Percentiles rank a stretch among this genome's conserved stretches.
These are phyloP conservation scores for Plecotus auritus DNA, from an alignment of 2,113 vertebrate species.

Conservation along the genomic window DNA sequence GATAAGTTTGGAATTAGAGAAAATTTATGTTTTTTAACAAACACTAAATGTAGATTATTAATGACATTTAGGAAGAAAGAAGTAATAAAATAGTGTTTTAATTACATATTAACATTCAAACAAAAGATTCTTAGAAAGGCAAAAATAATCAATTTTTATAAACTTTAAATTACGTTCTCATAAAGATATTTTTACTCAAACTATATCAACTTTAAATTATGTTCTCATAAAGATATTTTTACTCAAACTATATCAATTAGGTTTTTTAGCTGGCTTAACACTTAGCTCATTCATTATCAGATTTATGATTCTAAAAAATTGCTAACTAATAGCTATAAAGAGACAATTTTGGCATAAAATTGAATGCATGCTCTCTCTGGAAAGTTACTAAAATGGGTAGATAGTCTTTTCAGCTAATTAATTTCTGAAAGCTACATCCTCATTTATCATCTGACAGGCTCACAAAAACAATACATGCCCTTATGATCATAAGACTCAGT, in stretches of 20 bases:
- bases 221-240: neutral
- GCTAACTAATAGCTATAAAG: neutral
- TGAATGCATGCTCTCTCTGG: neutral
- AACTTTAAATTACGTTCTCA: neutral
- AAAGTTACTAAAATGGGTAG: slow-evolving; percentile 40
- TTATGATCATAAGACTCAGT: neutral
- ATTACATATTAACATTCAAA: neutral
- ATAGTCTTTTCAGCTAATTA: slow-evolving; percentile 46
- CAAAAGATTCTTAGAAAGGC: neutral
- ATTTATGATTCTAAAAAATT: neutral
- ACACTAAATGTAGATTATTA: neutral
- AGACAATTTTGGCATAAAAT: neutral
- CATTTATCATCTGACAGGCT: slow-evolving; percentile 53
- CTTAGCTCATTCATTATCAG: neutral
- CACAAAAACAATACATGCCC: slow-evolving; percentile 37
- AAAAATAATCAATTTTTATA: slow-evolving; percentile 3
- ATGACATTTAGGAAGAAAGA: neutral
- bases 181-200: slow-evolving; percentile 16
- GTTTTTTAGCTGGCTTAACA: neutral
- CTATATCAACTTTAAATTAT: neutral
- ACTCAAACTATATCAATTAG: neutral
- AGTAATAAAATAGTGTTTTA: neutral
- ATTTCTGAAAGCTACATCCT: slow-evolving; percentile 35
- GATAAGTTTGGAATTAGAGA: neutral
- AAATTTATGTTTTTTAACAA: neutral